Conservation (phyloP, 2,113 vertebrate species). For the Lepisosteus osseus region DNA sequence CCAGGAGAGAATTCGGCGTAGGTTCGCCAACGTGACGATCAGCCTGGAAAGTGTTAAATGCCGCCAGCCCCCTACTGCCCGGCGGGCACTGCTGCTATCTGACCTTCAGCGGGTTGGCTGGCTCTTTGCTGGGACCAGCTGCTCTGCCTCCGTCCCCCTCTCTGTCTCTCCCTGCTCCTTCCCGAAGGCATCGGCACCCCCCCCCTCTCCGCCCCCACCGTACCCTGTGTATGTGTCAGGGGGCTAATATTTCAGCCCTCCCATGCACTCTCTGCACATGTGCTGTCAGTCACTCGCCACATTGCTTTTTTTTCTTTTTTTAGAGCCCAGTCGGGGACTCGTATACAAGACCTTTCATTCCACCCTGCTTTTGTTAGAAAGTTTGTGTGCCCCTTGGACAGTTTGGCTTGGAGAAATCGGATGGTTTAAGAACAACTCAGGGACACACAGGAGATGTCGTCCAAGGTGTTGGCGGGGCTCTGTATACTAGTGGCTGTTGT, state of each 20-base stretch:
- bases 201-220: constrained; percentile 19
- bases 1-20: no score
- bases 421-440: constrained; percentile 23
- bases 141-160: constrained; percentile 26
- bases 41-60: constrained; percentile 1
- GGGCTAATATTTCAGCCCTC: constrained; percentile 40
- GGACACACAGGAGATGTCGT: constrained; percentile 46
- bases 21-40: background rate
- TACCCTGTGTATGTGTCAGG: constrained; percentile 26
- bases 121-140: constrained; percentile 42
- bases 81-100: constrained; percentile 27
- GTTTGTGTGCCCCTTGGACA: constrained; percentile 1
- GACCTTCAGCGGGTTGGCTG: constrained; percentile 32
- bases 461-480: constrained; percentile 37
- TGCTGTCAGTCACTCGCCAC: constrained; percentile 68
- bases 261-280: constrained; percentile 51
- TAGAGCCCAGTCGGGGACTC: constrained; percentile 12
- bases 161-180: constrained; percentile 21
- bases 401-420: constrained; percentile 22
- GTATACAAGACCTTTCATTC: constrained; percentile 33
- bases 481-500: constrained; percentile 42
- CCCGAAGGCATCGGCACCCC: background rate
- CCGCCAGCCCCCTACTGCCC: background rate
- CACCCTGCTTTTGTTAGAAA: constrained; percentile 26
- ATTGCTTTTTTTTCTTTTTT: constrained; percentile 9